Evolutionary conservation across 2,888 invertebrate species (phyloP).

Genomic region (Ectemnius continuus): DNA sequence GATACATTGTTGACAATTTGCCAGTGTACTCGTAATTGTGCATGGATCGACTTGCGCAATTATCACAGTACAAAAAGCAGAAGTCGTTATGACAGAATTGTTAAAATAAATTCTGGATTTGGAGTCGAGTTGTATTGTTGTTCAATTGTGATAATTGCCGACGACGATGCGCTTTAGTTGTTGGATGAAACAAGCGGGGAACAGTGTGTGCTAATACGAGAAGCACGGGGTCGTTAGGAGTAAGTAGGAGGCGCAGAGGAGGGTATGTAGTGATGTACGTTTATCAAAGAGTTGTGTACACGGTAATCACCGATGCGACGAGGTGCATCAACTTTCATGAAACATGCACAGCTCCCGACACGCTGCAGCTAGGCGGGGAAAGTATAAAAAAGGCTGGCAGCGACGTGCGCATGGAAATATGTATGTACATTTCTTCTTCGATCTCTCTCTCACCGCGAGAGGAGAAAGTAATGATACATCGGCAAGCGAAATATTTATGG

Average conservation of each 20-base stretch:
- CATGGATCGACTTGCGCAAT: no score
- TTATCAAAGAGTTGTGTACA: slow-evolving; percentile 37
- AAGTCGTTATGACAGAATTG: no score
- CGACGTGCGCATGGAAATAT: slow-evolving; percentile 44
- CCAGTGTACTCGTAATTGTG: no score
- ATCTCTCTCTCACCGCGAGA: slow-evolving; percentile 14
- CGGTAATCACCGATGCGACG: slow-evolving; percentile 21
- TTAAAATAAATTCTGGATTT: no score
- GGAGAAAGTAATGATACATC: slow-evolving; percentile 48
- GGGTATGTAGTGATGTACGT: slow-evolving; percentile 26
- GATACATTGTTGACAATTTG: not conserved
- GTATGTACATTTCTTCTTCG: slow-evolving; percentile 27
- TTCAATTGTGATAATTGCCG: no score
- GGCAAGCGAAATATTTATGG: slow-evolving; percentile 21
- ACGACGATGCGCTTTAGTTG: no score
- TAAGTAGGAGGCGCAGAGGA: no score
- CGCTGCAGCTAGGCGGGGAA: slow-evolving; percentile 24
- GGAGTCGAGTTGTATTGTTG: no score
- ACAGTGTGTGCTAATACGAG: no score
- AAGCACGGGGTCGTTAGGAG: no score
- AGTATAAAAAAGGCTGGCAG: slow-evolving; percentile 40
- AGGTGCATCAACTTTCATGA: slow-evolving; percentile 46
- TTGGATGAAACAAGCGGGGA: no score
- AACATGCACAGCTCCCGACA: slow-evolving; percentile 33
- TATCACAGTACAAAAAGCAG: no score